Evolutionary conservation across 1,140 invertebrate species (phyloP).

Genomic region (Acyrthosiphon pisum): DNA sequence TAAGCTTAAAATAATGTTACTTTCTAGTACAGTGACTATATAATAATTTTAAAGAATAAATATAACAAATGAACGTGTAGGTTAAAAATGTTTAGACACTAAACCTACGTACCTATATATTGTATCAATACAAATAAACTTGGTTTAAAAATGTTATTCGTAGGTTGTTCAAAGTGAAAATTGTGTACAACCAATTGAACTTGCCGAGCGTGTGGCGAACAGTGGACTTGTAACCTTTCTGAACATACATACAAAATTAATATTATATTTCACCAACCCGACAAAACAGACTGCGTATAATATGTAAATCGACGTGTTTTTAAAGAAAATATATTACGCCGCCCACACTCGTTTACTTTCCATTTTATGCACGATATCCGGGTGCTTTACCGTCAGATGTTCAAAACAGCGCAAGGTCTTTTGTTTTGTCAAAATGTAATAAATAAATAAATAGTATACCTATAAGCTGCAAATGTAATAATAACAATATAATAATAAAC

Average conservation of each 20-base stretch:
- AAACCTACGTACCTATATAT: slow-evolving; percentile 19
- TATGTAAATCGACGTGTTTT: slow-evolving; percentile 32
- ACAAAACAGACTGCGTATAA: neutral
- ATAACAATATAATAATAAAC: neutral
- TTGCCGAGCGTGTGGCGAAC: neutral
- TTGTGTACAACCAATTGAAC: neutral
- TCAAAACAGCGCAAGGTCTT: neutral
- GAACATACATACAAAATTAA: neutral
- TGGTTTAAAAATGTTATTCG: neutral
- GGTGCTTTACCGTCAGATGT: slow-evolving; percentile 41
- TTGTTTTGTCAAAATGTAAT: slow-evolving; percentile 6
- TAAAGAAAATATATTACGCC: slow-evolving; percentile 30
- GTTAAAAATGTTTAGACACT: neutral
- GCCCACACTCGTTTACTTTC: slow-evolving; percentile 41
- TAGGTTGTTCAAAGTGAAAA: slow-evolving; percentile 44
- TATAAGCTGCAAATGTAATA: neutral
- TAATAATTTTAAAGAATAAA: slow-evolving; percentile 16
- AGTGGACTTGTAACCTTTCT: neutral
- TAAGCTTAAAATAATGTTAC: neutral
- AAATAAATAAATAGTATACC: neutral
- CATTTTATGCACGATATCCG: slow-evolving; percentile 41
- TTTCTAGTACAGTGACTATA: slow-evolving; percentile 20
- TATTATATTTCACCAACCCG: neutral
- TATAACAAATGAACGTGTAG: neutral
- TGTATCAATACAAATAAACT: slow-evolving; percentile 7